phyloP scores from a whole-genome alignment of 2,888 invertebrate genomes.

The Drosophila leonis region DNA sequence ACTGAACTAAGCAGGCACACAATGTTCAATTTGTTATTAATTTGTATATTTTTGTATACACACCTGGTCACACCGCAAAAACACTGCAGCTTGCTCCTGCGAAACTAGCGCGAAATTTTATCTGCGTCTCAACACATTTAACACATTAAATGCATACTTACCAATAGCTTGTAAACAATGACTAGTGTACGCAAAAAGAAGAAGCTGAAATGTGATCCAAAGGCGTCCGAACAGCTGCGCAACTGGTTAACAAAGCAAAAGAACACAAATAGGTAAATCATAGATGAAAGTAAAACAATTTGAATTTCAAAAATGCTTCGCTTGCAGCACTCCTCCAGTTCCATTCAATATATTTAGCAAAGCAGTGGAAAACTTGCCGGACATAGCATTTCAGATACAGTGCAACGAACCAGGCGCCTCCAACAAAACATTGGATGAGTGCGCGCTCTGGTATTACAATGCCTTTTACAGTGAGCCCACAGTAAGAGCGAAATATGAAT shows the following conservation, averaged over 20 bases:
- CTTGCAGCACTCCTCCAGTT: constrained; percentile 29
- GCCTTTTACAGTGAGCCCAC: constrained; percentile 44
- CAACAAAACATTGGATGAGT: constrained; percentile 47
- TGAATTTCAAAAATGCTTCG: neutral
- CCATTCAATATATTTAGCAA: constrained; percentile 40
- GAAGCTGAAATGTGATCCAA: constrained; percentile 17
- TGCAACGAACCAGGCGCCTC: neutral
- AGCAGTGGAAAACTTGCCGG: constrained; percentile 42
- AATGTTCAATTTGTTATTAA: neutral
- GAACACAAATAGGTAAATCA: constrained; percentile 13
- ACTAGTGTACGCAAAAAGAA: constrained; percentile 21
- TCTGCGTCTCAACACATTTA: neutral
- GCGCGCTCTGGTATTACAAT: constrained; percentile 60
- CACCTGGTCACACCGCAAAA: constrained; percentile 28
- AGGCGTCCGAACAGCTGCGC: constrained; percentile 25
- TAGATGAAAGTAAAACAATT: neutral
- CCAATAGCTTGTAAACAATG: constrained; percentile 14
- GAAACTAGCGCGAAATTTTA: constrained; percentile 8
- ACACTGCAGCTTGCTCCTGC: neutral
- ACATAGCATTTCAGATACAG: constrained; percentile 57
- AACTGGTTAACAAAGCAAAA: constrained; percentile 34
- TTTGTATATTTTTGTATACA: neutral
- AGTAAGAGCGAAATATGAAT: constrained; percentile 42
- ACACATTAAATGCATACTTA: neutral
- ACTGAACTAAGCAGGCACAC: neutral